Evolutionary conservation across 2,113 vertebrate genomes (phyloP).

Genomic region (Ctenomys sociabilis): DNA sequence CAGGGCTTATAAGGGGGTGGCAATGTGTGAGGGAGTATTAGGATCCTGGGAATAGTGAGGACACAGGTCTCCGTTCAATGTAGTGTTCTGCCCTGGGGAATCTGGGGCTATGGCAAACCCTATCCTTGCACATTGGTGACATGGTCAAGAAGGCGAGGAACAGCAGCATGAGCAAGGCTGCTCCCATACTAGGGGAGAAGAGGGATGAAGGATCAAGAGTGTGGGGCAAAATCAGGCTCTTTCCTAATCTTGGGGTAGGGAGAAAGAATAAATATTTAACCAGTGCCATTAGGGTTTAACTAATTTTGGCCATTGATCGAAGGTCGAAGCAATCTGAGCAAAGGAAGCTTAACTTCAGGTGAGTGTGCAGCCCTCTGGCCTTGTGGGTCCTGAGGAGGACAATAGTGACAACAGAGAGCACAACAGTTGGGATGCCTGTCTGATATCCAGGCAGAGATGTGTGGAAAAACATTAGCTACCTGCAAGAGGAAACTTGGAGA

Average conservation of each 20-base stretch:
- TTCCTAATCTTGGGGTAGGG: no score
- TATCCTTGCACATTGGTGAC: not conserved
- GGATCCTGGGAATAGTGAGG: not conserved
- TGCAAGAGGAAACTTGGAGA: not conserved
- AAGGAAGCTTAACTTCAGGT: not conserved
- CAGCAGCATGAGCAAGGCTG: not conserved
- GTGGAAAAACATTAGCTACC: not conserved
- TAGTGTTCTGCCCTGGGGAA: not conserved
- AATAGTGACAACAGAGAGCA: not conserved
- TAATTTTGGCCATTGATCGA: not conserved
- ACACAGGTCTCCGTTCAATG: not conserved
- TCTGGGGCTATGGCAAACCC: not conserved
- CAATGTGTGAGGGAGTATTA: not conserved
- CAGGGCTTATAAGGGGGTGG: not conserved
- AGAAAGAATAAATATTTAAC: not conserved
- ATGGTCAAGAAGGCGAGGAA: not conserved
- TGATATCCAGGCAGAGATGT: not conserved
- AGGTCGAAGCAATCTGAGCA: not conserved
- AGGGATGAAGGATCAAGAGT: not conserved
- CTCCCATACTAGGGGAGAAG: fast-evolving
- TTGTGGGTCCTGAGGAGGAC: not conserved
- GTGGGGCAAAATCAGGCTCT: not conserved
- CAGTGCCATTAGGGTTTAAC: not conserved
- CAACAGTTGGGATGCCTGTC: not conserved
- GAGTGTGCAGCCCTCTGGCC: not conserved